A percentile compares a stretch with the other conserved stretches of the same genome.
phyloP scores from a whole-genome alignment of 2,797 vertebrate species.

The Australoheros facetus region DNA sequence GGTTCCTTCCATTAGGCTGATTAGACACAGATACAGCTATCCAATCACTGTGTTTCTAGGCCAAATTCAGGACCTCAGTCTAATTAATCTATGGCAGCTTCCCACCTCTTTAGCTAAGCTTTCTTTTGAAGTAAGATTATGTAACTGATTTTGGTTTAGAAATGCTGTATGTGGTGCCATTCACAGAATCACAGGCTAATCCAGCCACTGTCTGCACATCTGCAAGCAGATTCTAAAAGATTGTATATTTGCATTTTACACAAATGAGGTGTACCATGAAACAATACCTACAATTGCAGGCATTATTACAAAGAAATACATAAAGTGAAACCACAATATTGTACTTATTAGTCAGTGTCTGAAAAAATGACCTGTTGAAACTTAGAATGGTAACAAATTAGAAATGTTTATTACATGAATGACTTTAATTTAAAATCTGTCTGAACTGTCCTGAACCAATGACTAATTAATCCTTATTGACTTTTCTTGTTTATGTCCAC shows the following conservation, averaged over 20 bases:
- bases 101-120: slow-evolving; percentile 22
- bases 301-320: neutral
- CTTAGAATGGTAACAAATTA: neutral
- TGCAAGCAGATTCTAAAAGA: neutral
- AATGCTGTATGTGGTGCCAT: neutral
- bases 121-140: slow-evolving; percentile 10
- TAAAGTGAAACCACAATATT: neutral
- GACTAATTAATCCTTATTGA: neutral
- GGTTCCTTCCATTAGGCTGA: slow-evolving; percentile 61
- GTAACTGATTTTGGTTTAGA: slow-evolving; percentile 3
- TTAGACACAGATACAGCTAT: slow-evolving; percentile 48
- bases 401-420: neutral
- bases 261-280: neutral
- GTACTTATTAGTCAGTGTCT: neutral
- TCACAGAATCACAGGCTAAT: neutral
- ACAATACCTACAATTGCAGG: neutral
- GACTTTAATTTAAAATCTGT: neutral
- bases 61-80: slow-evolving; percentile 41
- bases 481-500: slow-evolving; percentile 3
- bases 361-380: neutral
- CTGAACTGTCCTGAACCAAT: neutral
- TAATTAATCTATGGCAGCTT: slow-evolving; percentile 39
- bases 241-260: neutral
- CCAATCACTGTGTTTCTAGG: slow-evolving; percentile 37
- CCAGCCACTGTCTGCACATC: fast-evolving